Evolutionary conservation across 2,113 vertebrate genomes (phyloP), one percentile per base, ranked within the genome.

Genomic region (Pyxicephalus adspersus): DNA sequence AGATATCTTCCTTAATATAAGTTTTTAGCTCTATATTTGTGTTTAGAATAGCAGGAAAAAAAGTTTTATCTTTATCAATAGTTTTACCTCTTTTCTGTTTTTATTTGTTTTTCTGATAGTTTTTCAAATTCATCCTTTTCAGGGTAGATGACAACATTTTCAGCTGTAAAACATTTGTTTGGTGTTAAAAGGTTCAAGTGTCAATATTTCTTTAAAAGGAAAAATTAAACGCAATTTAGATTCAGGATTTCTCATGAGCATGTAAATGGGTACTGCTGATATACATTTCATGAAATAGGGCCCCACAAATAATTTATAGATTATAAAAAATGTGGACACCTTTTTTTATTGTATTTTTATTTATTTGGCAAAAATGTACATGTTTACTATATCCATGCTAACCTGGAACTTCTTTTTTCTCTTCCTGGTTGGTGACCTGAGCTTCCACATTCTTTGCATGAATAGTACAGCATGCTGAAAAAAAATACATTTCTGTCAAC

Each of bases 81-180:
- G 15, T 52, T 86, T 87, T 88, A 98, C 98, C 95, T 99, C 91
- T 99, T 99, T 31, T 92, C 93, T 4, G 95, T 84, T 88, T 98
- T 98, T 64, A 94, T 94, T 80, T 95, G 95, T 67, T 94, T 87
- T 64, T 94, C 92, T 78, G 98, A 95, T 64, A 98, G 87, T 89
- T 98, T 98, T 91, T 98, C 96, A 19, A 97, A 99, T 83, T 99
- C 96, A 4, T 97, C 96, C 87, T 98, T 99, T 87, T 99, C 98
- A 0, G 96, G 87, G 87, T 95, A 99, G 84, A 97, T 98, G 83
- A 96, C 96, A 78, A 97, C 95, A 0, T 90, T 96, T 83, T 98
- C 98, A 96, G 86, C 71, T 82, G 80, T 45, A 58, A 81, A 81
- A 73, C 28, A 78, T 3, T 7, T 54, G 50, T 23, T 67, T 17